Conservation (phyloP, 2,113 vertebrate species). For the Pica pica region DNA sequence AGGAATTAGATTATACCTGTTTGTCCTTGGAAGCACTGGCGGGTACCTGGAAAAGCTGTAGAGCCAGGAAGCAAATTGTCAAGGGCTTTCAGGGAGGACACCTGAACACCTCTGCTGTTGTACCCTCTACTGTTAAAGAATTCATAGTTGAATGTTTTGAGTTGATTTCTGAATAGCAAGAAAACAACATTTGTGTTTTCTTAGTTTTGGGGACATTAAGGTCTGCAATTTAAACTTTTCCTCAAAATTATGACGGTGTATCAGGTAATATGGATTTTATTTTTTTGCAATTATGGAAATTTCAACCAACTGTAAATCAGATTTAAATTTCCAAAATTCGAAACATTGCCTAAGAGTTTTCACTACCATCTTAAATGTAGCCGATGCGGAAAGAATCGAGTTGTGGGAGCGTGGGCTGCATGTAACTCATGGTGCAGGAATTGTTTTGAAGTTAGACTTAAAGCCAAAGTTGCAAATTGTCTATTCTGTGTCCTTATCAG, state of each 20-base stretch:
- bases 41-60: not conserved
- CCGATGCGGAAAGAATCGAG: not conserved
- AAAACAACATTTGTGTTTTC: not conserved
- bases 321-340: not conserved
- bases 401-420: not conserved
- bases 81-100: not conserved
- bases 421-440: not conserved
- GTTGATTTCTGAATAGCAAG: not conserved
- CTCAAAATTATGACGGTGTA: not conserved
- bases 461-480: not conserved
- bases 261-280: not conserved
- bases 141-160: not conserved
- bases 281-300: not conserved
- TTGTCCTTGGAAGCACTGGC: not conserved
- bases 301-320: not conserved
- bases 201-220: not conserved
- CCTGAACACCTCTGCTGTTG: not conserved
- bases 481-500: not conserved
- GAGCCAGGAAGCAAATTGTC: not conserved
- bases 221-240: not conserved
- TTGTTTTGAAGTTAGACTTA: not conserved
- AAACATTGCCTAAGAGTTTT: not conserved
- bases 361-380: not conserved
- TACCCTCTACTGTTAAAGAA: not conserved
- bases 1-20: not conserved